Evolutionary conservation across 2,888 invertebrate genomes (phyloP).

Genomic region (Brachyptera putata): DNA sequence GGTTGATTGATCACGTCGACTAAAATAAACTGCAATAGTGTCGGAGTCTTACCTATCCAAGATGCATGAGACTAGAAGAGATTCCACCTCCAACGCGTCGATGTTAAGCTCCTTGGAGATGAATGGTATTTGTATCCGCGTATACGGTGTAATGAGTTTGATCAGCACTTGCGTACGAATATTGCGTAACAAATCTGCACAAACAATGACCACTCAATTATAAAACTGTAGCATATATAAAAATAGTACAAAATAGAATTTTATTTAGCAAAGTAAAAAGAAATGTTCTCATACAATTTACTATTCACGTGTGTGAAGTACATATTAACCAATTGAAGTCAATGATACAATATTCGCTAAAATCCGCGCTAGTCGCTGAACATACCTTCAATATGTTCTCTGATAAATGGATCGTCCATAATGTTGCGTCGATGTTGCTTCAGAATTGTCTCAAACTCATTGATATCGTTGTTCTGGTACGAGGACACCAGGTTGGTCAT

Average conservation of each 20-base stretch:
- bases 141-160: slow-evolving; percentile 96
- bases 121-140: slow-evolving; percentile 95
- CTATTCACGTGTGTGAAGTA: no score
- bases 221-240: background rate
- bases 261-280: no score
- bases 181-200: slow-evolving; percentile 81
- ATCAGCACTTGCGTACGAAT: slow-evolving; percentile 96
- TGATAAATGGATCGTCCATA: slow-evolving; percentile 98
- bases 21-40: no score
- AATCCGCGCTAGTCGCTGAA: no score
- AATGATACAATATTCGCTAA: no score
- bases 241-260: background rate
- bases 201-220: slow-evolving; percentile 24
- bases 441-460: slow-evolving; percentile 94
- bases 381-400: slow-evolving; percentile 92
- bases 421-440: slow-evolving; percentile 91
- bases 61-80: slow-evolving; percentile 94
- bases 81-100: slow-evolving; percentile 92
- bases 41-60: slow-evolving; percentile 79
- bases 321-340: no score
- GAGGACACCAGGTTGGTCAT: slow-evolving; percentile 98
- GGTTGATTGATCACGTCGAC: background rate
- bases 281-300: no score
- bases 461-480: slow-evolving; percentile 97
- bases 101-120: slow-evolving; percentile 94